Percentiles rank a stretch among this genome's conserved stretches.
These are phyloP conservation scores for Deroplatys truncata DNA, from an alignment of 2,888 invertebrate species.

Conservation along the genomic window DNA sequence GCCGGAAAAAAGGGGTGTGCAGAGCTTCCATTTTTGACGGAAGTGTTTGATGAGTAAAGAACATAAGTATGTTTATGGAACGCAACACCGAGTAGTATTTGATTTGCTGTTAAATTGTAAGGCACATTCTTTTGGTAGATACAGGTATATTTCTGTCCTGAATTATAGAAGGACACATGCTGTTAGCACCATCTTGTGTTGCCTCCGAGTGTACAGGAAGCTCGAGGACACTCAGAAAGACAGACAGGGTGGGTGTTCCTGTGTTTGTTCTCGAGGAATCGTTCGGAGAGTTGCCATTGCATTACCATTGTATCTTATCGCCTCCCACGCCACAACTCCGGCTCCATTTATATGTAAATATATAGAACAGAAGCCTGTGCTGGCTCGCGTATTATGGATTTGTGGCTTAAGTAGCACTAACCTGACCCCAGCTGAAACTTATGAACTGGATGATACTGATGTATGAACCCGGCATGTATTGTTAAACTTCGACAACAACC, in stretches of 20 bases:
- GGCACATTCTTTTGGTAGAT: too few relatives aligned
- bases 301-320: slow-evolving; percentile 3
- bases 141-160: too few relatives aligned
- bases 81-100: too few relatives aligned
- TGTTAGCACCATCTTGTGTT: not conserved
- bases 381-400: not conserved
- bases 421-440: not conserved
- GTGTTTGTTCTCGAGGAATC: not conserved
- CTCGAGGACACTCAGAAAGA: not conserved
- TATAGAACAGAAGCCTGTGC: slow-evolving; percentile 1
- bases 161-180: too few relatives aligned
- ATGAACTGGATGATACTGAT: not conserved
- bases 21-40: too few relatives aligned
- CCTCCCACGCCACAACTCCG: not conserved
- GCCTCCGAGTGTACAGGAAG: not conserved
- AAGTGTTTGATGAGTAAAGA: too few relatives aligned
- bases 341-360: slow-evolving; percentile 17
- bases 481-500: not conserved
- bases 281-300: not conserved
- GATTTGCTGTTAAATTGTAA: too few relatives aligned
- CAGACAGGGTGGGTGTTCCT: not conserved
- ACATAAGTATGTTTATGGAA: too few relatives aligned
- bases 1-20: too few relatives aligned
- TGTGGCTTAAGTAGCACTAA: not conserved
- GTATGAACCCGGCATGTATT: not conserved